These are phyloP conservation scores for Rhinella marina DNA, from an alignment of 2,797 vertebrate genomes.

Conservation along the genomic window DNA sequence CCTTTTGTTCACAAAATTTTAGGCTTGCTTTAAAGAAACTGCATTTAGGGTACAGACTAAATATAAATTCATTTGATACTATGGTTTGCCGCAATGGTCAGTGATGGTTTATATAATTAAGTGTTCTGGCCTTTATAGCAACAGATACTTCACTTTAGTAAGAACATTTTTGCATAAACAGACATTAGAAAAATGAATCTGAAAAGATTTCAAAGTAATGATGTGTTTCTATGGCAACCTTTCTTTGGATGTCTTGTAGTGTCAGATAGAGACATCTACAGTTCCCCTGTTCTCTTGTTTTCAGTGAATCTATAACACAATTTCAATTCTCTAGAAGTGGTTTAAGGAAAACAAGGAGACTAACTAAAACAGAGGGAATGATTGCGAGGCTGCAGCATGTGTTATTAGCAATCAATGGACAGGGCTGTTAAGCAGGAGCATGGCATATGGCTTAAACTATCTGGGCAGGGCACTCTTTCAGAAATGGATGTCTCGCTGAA, in stretches of 20 bases:
- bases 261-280: constrained; percentile 66
- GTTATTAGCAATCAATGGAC: neutral
- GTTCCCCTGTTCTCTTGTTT: constrained; percentile 31
- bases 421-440: neutral
- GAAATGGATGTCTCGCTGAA: neutral
- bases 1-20: no score
- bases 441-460: neutral
- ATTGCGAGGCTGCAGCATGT: neutral
- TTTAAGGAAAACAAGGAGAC: constrained; percentile 28
- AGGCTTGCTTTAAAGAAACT: neutral
- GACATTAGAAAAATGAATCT: constrained; percentile 48
- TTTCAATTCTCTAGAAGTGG: constrained; percentile 42
- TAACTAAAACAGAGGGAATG: neutral
- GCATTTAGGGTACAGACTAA: neutral
- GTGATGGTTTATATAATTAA: constrained; percentile 20
- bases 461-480: neutral
- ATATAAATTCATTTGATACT: constrained; percentile 25
- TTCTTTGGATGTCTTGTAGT: constrained; percentile 67
- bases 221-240: constrained; percentile 76
- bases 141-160: constrained; percentile 43
- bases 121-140: constrained; percentile 33
- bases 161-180: constrained; percentile 38
- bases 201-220: constrained; percentile 65
- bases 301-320: constrained; percentile 16
- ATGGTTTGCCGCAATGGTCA: constrained; percentile 6